Evolutionary conservation across 2,888 invertebrate species (phyloP), one percentile per base, ranked within the genome.

Genomic region (Campoplex capitator): DNA sequence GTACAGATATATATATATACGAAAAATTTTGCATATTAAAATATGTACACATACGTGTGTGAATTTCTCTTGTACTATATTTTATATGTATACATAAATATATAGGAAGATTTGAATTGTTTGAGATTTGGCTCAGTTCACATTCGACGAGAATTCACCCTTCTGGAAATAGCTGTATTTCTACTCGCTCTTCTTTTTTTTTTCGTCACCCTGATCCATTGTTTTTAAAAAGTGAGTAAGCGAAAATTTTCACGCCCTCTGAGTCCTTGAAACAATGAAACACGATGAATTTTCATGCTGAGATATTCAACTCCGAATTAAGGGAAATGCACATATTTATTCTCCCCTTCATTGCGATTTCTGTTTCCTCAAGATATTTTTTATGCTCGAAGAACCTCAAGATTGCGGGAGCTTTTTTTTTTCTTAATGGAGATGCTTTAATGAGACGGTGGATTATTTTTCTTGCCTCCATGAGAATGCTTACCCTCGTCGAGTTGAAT

Each of bases 91-190:
- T 45, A 45, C 11, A 62, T 16, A 32, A 13, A 4, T 28, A 58
- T 32, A 32, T 62, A 23, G 6, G 16, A 32, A 62, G 28, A 58
- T 62, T 62, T 62, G 32, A 62, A 62, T 32, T 62, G 62, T 62
- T 62, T 16, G 62, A 32, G 32, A 62, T 62, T 62, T 62, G 62
- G 32, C 62, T 62, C 62, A 32, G 32, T 35, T 75, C 28, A 16
- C 70, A 16, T 65, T 32, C 62, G 70, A 48, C 67, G 68, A 42
- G 85, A 78, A 83, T 70, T 79, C 82, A 62, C 18, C 67, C 86
- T 83, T 65, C 65, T 74, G 86, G 75, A 83, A 86, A 86, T 79
- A 83, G 35, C 75, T 45, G 65, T 48, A 86, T 74, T 75, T 54
- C 48, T 68, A 35, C 18, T 54, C 48, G 13, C 23, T 76, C 42